These are phyloP conservation scores for Epizoanthus ramosus DNA, from an alignment of 92 coral and sea anemone genomes.

Conservation along the genomic window DNA sequence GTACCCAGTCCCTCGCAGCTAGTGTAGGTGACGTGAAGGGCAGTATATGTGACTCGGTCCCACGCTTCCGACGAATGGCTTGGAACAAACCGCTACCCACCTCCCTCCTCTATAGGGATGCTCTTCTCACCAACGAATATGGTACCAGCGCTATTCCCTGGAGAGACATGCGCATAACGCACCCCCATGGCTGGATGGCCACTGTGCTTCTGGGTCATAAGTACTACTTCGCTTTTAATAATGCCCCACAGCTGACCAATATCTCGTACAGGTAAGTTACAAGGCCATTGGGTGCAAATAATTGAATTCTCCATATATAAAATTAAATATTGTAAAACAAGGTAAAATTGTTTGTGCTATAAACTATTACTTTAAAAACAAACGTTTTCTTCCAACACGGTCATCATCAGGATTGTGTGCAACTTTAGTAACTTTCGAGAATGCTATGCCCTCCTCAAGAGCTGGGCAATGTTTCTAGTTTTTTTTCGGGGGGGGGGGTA, in stretches of 20 bases:
- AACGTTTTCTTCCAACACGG: no score
- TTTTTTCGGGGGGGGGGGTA: no score
- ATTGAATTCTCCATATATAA: no score
- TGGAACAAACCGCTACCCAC: slow-evolving; percentile 78
- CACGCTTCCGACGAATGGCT: slow-evolving; percentile 80
- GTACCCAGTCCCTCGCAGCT: slow-evolving; percentile 65
- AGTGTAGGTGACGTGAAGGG: slow-evolving; percentile 70
- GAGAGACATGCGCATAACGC: slow-evolving; percentile 75
- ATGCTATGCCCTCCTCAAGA: no score
- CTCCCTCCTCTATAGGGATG: slow-evolving; percentile 63
- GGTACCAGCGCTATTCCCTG: slow-evolving; percentile 80
- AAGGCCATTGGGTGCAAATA: not conserved
- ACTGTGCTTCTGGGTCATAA: slow-evolving; percentile 74
- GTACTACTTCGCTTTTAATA: slow-evolving; percentile 67
- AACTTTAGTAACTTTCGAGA: no score
- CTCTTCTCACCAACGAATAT: slow-evolving; percentile 71
- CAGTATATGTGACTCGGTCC: slow-evolving; percentile 68
- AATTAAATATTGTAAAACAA: no score
- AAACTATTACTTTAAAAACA: no score
- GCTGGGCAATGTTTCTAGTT: no score
- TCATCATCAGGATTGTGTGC: no score
- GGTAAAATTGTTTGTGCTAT: no score
- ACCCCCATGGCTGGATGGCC: slow-evolving; percentile 81
- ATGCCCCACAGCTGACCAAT: slow-evolving; percentile 81
- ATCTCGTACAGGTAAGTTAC: slow-evolving; percentile 75